phyloP scores from a whole-genome alignment of 92 coral and sea anemone species.

The Metridium senile region DNA sequence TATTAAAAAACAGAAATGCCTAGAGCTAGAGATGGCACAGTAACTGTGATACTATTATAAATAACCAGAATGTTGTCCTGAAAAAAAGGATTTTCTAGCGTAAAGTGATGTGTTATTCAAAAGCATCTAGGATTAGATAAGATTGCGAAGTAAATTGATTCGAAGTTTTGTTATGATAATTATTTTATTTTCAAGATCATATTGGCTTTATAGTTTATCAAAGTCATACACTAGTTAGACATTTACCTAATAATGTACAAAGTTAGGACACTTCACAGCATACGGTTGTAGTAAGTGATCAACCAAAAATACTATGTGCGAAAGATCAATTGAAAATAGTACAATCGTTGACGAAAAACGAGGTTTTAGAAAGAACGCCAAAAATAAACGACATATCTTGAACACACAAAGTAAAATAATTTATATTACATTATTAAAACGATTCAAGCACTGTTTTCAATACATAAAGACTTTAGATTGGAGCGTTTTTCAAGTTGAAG shows the following conservation, averaged over 20 bases:
- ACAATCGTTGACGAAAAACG: not conserved
- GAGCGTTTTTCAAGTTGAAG: slow-evolving; percentile 45
- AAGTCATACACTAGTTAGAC: not conserved
- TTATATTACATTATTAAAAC: slow-evolving; percentile 1
- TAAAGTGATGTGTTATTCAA: too few relatives aligned
- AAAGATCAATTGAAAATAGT: not conserved
- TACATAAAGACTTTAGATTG: not conserved
- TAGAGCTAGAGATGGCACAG: not conserved
- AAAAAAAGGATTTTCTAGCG: too few relatives aligned
- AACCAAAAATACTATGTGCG: too few relatives aligned
- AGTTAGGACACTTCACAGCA: not conserved
- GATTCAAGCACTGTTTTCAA: slow-evolving; percentile 9
- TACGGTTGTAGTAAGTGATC: too few relatives aligned
- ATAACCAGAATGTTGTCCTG: too few relatives aligned
- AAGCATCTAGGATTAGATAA: too few relatives aligned
- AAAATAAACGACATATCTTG: not conserved
- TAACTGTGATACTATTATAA: too few relatives aligned
- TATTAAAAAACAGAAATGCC: not conserved
- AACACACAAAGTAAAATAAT: slow-evolving; percentile 1
- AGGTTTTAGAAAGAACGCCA: not conserved
- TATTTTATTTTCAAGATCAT: not conserved
- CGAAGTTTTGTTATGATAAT: too few relatives aligned
- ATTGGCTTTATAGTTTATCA: not conserved
- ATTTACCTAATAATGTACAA: not conserved
- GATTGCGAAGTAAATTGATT: too few relatives aligned